Evolutionary conservation across 2,888 invertebrate species (phyloP).

Genomic region (Hirtodrosophila histrioides): DNA sequence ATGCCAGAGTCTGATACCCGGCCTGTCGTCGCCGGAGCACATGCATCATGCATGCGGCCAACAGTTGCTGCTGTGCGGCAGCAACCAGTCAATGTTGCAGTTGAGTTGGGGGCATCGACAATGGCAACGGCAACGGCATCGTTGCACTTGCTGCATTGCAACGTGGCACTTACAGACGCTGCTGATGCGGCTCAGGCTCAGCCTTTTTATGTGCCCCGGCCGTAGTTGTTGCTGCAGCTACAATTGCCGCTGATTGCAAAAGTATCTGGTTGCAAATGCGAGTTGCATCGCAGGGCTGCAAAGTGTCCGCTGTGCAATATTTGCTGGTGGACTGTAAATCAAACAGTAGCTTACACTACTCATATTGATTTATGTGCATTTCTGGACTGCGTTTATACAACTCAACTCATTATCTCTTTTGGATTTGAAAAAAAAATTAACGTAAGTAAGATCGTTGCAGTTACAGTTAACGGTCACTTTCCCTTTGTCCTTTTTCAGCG

Average conservation of each 20-base stretch:
- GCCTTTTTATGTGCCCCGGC: slow-evolving; percentile 38
- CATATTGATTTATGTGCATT: not conserved
- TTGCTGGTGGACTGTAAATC: slow-evolving; percentile 2
- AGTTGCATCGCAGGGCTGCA: slow-evolving; percentile 46
- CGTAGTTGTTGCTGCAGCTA: slow-evolving; percentile 36
- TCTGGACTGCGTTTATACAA: too few relatives aligned
- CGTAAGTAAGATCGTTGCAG: too few relatives aligned
- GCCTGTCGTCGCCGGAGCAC: slow-evolving; percentile 38
- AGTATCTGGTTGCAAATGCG: slow-evolving; percentile 60
- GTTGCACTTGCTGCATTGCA: slow-evolving; percentile 40
- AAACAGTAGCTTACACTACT: slow-evolving; percentile 9
- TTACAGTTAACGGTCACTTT: too few relatives aligned
- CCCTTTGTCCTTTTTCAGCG: too few relatives aligned
- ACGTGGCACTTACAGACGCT: slow-evolving; percentile 28
- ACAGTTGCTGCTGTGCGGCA: slow-evolving; percentile 19
- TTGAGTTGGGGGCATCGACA: slow-evolving; percentile 44
- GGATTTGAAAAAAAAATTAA: too few relatives aligned
- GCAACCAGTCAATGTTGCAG: slow-evolving; percentile 32
- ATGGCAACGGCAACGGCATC: slow-evolving; percentile 23
- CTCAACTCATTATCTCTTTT: too few relatives aligned
- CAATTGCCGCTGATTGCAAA: slow-evolving; percentile 73
- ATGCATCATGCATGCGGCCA: slow-evolving; percentile 56
- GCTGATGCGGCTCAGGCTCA: slow-evolving; percentile 34
- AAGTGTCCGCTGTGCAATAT: not conserved
- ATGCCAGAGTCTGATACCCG: slow-evolving; percentile 43